These are phyloP conservation scores for Psittacula derbiana DNA, from an alignment of 2,797 vertebrate genomes.

Conservation along the genomic window DNA sequence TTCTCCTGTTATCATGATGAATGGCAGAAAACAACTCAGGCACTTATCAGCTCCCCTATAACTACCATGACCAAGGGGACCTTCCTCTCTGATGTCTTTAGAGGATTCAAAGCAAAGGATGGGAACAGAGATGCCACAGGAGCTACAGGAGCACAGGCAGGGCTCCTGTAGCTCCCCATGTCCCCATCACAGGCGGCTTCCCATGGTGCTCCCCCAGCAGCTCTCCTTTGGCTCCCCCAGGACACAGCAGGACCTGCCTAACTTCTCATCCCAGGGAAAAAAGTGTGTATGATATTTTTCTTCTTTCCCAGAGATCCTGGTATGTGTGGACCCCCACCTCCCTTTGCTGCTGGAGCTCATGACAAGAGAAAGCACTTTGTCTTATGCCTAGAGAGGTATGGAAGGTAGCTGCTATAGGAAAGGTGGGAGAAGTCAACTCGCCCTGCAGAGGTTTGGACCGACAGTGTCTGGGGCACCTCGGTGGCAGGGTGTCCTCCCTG, in stretches of 20 bases:
- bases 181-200: background rate
- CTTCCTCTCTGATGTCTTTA: background rate
- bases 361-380: background rate
- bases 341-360: background rate
- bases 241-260: background rate
- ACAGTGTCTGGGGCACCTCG: fast-evolving
- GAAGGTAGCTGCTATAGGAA: background rate
- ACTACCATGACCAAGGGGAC: background rate
- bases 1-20: background rate
- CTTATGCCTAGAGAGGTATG: background rate
- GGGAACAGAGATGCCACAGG: background rate
- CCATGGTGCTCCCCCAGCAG: background rate
- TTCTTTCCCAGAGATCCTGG: background rate
- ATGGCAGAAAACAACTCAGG: background rate
- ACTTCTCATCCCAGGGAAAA: background rate
- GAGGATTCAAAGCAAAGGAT: background rate
- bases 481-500: background rate
- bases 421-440: background rate
- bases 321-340: background rate
- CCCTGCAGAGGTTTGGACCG: background rate
- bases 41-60: background rate
- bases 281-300: background rate
- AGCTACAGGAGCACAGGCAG: fast-evolving
- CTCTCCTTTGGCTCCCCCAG: background rate
- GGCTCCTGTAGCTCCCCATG: background rate